These are phyloP conservation scores for Chymomyza amoena DNA, from an alignment of 2,888 invertebrate species.

Conservation along the genomic window DNA sequence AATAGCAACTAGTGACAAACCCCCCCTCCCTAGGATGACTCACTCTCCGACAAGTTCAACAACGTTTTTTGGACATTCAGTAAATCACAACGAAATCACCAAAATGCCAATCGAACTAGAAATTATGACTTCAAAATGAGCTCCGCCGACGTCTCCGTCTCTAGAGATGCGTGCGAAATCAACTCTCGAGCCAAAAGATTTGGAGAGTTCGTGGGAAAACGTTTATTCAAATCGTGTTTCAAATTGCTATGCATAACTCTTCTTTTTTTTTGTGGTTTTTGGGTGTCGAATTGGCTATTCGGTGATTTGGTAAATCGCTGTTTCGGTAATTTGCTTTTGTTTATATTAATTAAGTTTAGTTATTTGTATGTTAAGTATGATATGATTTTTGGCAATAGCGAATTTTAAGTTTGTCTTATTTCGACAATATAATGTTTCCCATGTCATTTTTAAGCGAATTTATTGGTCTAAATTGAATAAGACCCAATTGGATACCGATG, in stretches of 20 bases:
- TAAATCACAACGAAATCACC: slow-evolving; percentile 45
- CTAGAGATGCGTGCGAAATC: slow-evolving; percentile 54
- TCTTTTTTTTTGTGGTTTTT: slow-evolving; percentile 44
- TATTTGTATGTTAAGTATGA: slow-evolving; percentile 66
- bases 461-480: slow-evolving; percentile 56
- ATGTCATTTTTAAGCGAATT: slow-evolving; percentile 59
- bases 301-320: slow-evolving; percentile 25
- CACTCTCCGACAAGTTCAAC: neutral
- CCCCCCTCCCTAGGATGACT: neutral
- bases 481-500: slow-evolving; percentile 35
- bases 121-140: slow-evolving; percentile 66
- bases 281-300: slow-evolving; percentile 16
- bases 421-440: slow-evolving; percentile 51
- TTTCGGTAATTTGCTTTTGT: slow-evolving; percentile 41
- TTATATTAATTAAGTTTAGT: slow-evolving; percentile 65
- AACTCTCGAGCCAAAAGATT: slow-evolving; percentile 23
- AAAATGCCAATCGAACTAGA: slow-evolving; percentile 53
- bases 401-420: slow-evolving; percentile 47
- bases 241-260: slow-evolving; percentile 66
- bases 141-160: neutral
- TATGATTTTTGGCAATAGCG: slow-evolving; percentile 48
- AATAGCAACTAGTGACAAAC: too few species aligned
- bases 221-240: slow-evolving; percentile 65
- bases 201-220: slow-evolving; percentile 58
- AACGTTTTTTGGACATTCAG: slow-evolving; percentile 1